A percentile compares a stretch with the other conserved stretches of the same genome.
These are phyloP conservation scores for Isaurus tuberculatus DNA, from an alignment of 92 coral and sea anemone genomes.

Conservation along the genomic window DNA sequence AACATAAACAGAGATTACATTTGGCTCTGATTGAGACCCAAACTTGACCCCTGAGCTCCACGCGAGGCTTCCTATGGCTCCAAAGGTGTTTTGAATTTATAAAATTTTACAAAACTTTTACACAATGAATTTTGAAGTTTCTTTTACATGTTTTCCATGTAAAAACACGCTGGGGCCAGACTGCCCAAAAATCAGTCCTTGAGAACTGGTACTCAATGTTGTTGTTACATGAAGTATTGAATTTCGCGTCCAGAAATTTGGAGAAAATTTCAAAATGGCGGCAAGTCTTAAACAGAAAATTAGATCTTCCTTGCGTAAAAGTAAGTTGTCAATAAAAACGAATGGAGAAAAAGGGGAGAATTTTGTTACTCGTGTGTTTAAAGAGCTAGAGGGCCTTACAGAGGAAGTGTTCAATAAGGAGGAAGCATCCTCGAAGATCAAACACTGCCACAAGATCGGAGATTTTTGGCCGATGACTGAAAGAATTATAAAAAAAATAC, in stretches of 20 bases:
- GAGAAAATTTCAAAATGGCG: conserved; percentile 17
- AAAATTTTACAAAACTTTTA: too few relatives aligned
- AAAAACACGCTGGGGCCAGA: conserved; percentile 28
- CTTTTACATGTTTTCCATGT: too few relatives aligned
- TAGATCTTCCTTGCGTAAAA: neutral
- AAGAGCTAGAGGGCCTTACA: conserved; percentile 14
- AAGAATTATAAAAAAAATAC: conserved; percentile 17
- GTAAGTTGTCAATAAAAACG: conserved; percentile 8
- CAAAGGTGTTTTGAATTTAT: too few relatives aligned
- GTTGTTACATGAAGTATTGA: conserved; percentile 18
- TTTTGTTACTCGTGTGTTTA: neutral
- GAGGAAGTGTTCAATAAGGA: neutral
- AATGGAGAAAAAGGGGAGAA: conserved; percentile 10
- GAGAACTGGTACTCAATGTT: conserved; percentile 26
- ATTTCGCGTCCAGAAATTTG: neutral
- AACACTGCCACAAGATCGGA: conserved; percentile 4
- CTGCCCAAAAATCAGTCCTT: neutral
- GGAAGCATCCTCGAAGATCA: neutral
- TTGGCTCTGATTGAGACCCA: too few relatives aligned
- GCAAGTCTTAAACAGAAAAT: conserved; percentile 6
- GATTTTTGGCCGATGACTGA: neutral
- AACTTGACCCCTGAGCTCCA: too few relatives aligned
- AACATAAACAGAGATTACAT: too few relatives aligned
- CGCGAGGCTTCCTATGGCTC: too few relatives aligned
- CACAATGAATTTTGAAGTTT: too few relatives aligned